These are phyloP conservation scores for Steatocranus sp. DNA, from an alignment of 2,797 vertebrate genomes.

Conservation along the genomic window DNA sequence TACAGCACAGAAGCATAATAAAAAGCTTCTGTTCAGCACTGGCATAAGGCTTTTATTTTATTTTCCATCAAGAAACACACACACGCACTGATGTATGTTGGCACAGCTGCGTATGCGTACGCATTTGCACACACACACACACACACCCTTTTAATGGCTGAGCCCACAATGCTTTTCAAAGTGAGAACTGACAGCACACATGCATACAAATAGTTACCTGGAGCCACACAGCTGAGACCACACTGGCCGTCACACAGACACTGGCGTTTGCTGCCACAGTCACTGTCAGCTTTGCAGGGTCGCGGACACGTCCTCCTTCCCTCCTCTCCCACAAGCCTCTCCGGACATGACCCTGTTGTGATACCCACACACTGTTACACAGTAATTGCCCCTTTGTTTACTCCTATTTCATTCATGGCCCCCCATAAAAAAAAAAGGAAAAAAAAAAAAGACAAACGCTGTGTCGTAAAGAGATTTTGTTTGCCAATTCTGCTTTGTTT, in stretches of 20 bases:
- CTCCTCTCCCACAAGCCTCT: slow-evolving; percentile 72
- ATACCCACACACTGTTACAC: slow-evolving; percentile 39
- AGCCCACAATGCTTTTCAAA: slow-evolving; percentile 12
- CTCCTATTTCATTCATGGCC: slow-evolving; percentile 4
- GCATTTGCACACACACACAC: neutral
- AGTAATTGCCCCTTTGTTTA: slow-evolving; percentile 32
- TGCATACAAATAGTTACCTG: slow-evolving; percentile 65
- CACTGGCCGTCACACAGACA: slow-evolving; percentile 83
- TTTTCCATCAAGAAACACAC: slow-evolving; percentile 6
- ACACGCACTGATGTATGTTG: slow-evolving; percentile 20
- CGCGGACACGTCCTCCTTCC: slow-evolving; percentile 72
- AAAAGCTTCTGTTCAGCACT: slow-evolving; percentile 21
- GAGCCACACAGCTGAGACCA: slow-evolving; percentile 82
- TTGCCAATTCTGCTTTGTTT: slow-evolving; percentile 25
- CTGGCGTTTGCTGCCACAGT: slow-evolving; percentile 76
- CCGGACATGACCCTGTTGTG: slow-evolving; percentile 62
- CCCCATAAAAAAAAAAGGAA: slow-evolving; percentile 2
- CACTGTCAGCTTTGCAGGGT: slow-evolving; percentile 69
- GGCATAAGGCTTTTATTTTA: slow-evolving; percentile 7
- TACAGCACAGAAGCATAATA: slow-evolving; percentile 12
- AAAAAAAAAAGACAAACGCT: neutral
- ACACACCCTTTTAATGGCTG: slow-evolving; percentile 16
- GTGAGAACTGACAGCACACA: slow-evolving; percentile 28
- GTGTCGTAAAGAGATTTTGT: slow-evolving; percentile 16
- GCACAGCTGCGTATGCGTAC: slow-evolving; percentile 32